Evolutionary conservation across 2,888 invertebrate genomes (phyloP).

Genomic region (Pseudococcus longispinus): DNA sequence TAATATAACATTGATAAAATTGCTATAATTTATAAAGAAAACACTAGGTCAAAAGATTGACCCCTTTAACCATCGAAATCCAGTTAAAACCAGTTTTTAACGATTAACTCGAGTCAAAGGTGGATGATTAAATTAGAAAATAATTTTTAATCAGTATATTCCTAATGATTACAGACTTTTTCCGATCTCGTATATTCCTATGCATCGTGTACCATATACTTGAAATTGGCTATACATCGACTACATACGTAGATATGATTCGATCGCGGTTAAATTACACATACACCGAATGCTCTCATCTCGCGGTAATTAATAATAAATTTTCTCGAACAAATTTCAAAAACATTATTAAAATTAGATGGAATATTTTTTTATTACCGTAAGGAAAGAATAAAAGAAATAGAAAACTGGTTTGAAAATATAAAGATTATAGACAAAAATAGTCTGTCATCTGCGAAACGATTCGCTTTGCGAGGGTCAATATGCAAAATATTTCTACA

Average conservation of each 20-base stretch:
- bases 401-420: neutral
- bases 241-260: neutral
- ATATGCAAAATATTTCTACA: neutral
- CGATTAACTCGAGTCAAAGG: slow-evolving; percentile 40
- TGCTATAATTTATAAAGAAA: slow-evolving; percentile 33
- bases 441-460: neutral
- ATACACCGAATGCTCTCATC: neutral
- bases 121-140: slow-evolving; percentile 32
- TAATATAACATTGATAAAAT: slow-evolving; percentile 31
- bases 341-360: neutral
- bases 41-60: slow-evolving; percentile 48
- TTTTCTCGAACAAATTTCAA: neutral
- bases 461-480: neutral
- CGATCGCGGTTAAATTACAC: neutral
- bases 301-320: neutral
- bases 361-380: neutral
- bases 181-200: slow-evolving; percentile 1
- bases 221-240: neutral
- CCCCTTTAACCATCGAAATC: slow-evolving; percentile 43
- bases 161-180: slow-evolving; percentile 17
- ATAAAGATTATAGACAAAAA: neutral
- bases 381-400: neutral
- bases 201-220: neutral
- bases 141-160: slow-evolving; percentile 42
- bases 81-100: slow-evolving; percentile 50